phyloP scores from a whole-genome alignment of 2,888 invertebrate species.

The Caenorhabditis sp. region DNA sequence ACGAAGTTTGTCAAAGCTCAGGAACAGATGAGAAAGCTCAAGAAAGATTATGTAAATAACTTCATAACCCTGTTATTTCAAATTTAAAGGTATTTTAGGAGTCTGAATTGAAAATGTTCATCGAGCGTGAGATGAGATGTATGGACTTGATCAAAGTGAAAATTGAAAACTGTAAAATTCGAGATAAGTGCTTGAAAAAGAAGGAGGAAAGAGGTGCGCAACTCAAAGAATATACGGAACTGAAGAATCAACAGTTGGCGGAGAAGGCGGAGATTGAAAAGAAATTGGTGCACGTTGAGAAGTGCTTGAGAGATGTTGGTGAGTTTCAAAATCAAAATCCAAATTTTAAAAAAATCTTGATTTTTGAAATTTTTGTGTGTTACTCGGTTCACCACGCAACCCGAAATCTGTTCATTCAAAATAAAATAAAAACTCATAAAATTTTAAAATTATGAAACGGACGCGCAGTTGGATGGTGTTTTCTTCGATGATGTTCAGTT shows the following conservation, averaged over 20 bases:
- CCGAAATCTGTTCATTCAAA: no score
- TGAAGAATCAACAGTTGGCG: conserved; percentile 8
- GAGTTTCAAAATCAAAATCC: no score
- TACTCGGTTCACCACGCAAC: no score
- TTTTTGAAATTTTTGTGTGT: no score
- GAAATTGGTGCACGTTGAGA: conserved; percentile 20
- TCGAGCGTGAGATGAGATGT: conserved; percentile 1
- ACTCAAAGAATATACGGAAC: conserved; percentile 7
- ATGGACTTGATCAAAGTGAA: not conserved
- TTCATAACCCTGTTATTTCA: no score
- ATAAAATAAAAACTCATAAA: no score
- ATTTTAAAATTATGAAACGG: no score
- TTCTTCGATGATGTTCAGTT: no score
- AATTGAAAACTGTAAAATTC: conserved; percentile 5
- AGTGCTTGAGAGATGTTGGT: conserved; percentile 11
- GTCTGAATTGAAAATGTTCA: not conserved
- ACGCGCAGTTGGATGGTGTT: no score
- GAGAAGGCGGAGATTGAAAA: conserved; percentile 16
- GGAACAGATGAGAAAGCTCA: conserved; percentile 78
- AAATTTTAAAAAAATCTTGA: no score
- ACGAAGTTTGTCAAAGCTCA: conserved; percentile 83
- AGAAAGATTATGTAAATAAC: conserved; percentile 51
- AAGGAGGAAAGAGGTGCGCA: conserved; percentile 6
- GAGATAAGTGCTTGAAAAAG: conserved; percentile 11
- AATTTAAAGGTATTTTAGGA: no score